A percentile compares a stretch with the other conserved stretches of the same genome.
phyloP scores from a whole-genome alignment of 2,113 vertebrate genomes.

The Antigone vipio region DNA sequence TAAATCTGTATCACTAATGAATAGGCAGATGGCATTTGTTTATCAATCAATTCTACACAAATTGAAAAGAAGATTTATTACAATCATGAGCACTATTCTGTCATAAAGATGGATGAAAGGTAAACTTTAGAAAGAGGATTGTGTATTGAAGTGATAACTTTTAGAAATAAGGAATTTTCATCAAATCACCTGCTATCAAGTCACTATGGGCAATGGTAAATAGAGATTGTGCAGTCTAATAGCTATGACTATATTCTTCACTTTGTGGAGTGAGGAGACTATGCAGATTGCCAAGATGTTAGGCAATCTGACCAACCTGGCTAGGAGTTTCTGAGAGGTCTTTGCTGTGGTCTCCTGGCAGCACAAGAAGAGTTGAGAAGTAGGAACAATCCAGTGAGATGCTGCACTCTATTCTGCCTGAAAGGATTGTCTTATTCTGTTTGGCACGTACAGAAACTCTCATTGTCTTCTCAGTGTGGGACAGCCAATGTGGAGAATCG shows the following conservation, averaged over 20 bases:
- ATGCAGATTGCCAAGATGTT: background rate
- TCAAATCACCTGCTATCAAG: background rate
- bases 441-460: background rate
- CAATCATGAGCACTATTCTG: background rate
- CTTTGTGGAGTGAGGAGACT: background rate
- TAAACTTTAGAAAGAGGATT: conserved; percentile 2
- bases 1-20: background rate
- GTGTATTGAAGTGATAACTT: background rate
- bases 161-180: background rate
- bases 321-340: background rate
- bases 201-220: background rate
- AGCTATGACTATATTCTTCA: background rate
- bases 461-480: background rate
- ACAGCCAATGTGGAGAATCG: background rate
- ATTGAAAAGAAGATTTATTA: background rate
- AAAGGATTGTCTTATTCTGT: background rate
- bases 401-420: background rate
- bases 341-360: background rate
- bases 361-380: background rate
- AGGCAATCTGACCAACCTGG: background rate
- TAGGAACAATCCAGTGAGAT: background rate
- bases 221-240: background rate
- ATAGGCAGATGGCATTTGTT: conserved; percentile 20
- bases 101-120: conserved; percentile 15
- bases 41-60: conserved; percentile 7